Base-by-base conservation (phyloP, 2,113 vertebrate genomes). In the Blennius ocellaris region DNA sequence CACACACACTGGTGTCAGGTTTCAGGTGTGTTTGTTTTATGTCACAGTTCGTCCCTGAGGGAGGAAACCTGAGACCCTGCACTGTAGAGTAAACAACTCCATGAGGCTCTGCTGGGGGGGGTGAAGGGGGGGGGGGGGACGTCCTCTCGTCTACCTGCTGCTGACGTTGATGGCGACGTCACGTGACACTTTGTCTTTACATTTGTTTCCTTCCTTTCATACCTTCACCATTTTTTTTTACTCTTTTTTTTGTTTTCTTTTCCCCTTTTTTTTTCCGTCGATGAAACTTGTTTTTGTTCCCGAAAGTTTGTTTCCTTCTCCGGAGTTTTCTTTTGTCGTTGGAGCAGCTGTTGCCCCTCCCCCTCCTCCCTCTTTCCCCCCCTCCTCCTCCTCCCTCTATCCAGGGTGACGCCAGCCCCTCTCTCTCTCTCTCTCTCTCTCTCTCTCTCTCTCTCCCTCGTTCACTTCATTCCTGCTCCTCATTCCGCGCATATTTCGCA, bases 401-500 rank as follows among this genome's bases (percentile, higher is more conserved):
- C 76, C 92, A 91, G 92, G 91, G 94, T 95, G 95, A 96, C 95
- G 95, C 95, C 94, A 95, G 81, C 48, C 90, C 83, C 87, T 68
- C 77, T 76, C 78, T 83, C 92, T 89, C 94, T 58, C 45, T 61
- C 43, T 63, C 49, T 74, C 44, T 38, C 66, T 50, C 70, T 68
- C 82, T 73, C 59, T 72, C 66, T 74, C 83, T 85, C 87, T 74
- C 84, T 86, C 87, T 72, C 92, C 92, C 49, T 95, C 96, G 96
- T 97, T 97, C 96, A 96, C 96, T 95, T 98, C 96, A 98, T 98
- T 97, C 97, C 95, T 96, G 94, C 93, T 95, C 95, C 96, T 30
- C 96, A 98, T 98, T 97, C 97, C 96, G 95, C 92, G 93, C 96
- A 98, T 98, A 97, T 95, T 94, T 96, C 92, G 91, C 96, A 96